Evolutionary conservation across 53 echinoderm and acorn worm genomes (phyloP).

Genomic region (Holothuria scabra): DNA sequence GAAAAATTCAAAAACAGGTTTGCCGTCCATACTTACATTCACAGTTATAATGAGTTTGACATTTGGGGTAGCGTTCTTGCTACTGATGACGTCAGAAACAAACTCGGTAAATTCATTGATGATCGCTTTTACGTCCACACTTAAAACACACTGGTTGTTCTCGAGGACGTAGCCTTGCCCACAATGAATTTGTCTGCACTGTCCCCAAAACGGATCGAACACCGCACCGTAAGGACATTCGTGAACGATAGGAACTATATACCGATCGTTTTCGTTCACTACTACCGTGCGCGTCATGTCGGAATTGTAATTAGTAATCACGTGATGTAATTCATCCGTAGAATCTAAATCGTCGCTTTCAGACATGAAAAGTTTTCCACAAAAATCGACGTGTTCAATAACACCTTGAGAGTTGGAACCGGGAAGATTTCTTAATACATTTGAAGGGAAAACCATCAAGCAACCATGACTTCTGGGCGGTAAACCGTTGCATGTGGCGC

Average conservation of each 20-base stretch:
- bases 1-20: slow-evolving; percentile 18
- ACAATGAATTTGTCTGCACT: slow-evolving; percentile 84
- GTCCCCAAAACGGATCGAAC: slow-evolving; percentile 81
- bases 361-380: slow-evolving; percentile 13
- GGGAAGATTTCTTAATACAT: not conserved
- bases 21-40: slow-evolving; percentile 28
- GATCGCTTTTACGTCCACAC: not conserved
- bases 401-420: not conserved
- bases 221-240: slow-evolving; percentile 70
- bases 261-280: slow-evolving; percentile 50
- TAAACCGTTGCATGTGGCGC: slow-evolving; percentile 86
- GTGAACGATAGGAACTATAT: slow-evolving; percentile 66
- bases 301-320: slow-evolving; percentile 82
- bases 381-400: slow-evolving; percentile 26
- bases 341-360: not conserved
- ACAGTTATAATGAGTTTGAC: slow-evolving; percentile 31
- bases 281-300: slow-evolving; percentile 55
- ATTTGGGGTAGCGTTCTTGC: not conserved
- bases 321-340: not conserved
- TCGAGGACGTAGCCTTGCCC: slow-evolving; percentile 72
- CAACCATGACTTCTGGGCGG: slow-evolving; percentile 39
- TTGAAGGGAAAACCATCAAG: slow-evolving; percentile 34
- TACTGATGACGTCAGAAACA: not conserved
- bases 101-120: slow-evolving; percentile 39
- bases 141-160: slow-evolving; percentile 67